These are phyloP conservation scores for Papilio demoleus DNA, from an alignment of 2,888 invertebrate species.

Conservation along the genomic window DNA sequence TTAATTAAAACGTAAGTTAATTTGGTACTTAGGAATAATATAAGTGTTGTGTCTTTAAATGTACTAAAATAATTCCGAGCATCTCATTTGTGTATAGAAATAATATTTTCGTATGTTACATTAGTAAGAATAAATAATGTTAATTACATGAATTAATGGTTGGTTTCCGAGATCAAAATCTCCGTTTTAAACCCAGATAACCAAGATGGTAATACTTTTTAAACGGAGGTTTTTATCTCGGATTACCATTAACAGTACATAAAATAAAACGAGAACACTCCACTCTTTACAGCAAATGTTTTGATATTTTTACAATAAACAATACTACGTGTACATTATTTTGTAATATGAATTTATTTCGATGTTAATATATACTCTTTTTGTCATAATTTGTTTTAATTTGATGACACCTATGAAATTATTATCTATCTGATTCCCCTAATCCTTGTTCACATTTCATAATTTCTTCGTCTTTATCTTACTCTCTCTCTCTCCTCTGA, in stretches of 20 bases:
- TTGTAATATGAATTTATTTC: conserved; percentile 24
- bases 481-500: background rate
- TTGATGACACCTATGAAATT: background rate
- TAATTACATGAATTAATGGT: too few species aligned
- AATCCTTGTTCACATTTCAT: too few species aligned
- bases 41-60: conserved; percentile 25
- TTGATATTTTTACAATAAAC: conserved; percentile 24
- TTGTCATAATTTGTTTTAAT: conserved; percentile 20
- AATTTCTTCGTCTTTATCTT: background rate
- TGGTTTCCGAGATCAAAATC: too few species aligned
- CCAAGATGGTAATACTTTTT: too few species aligned
- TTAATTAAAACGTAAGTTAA: conserved; percentile 25
- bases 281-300: background rate
- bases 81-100: conserved; percentile 21
- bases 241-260: too few species aligned
- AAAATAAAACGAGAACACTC: background rate
- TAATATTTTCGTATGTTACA: background rate
- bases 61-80: conserved; percentile 14
- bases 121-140: background rate
- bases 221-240: too few species aligned
- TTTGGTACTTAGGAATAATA: conserved; percentile 32
- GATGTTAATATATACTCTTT: conserved; percentile 32
- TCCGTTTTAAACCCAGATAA: too few species aligned
- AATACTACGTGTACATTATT: conserved; percentile 22
- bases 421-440: too few species aligned